These are phyloP conservation scores for Phocoena phocoena DNA, from an alignment of 2,113 vertebrate genomes.

Conservation along the genomic window DNA sequence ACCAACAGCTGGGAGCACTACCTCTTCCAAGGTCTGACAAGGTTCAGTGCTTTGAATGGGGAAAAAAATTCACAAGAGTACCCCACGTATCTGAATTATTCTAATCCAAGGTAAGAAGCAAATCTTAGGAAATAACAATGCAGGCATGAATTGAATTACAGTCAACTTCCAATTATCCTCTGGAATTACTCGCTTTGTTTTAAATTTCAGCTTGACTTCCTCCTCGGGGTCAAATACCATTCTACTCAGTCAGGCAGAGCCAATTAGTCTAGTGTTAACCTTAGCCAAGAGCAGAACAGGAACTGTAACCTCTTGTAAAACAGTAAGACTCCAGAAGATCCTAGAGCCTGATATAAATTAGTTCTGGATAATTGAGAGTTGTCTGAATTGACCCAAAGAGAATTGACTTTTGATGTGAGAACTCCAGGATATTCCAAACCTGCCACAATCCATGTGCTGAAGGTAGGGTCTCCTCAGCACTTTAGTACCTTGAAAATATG, in stretches of 20 bases:
- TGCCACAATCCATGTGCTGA: not conserved
- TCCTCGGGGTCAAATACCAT: not conserved
- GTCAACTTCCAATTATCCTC: conserved; percentile 33
- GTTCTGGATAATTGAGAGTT: conserved; percentile 7
- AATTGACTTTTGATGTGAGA: not conserved
- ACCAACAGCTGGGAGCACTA: not conserved
- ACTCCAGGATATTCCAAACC: not conserved
- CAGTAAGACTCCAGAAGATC: not conserved
- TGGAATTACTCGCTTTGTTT: not conserved
- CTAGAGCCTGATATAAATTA: not conserved
- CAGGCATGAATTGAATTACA: not conserved
- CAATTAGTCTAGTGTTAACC: not conserved
- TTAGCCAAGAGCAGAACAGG: not conserved
- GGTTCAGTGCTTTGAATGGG: not conserved
- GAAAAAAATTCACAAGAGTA: not conserved
- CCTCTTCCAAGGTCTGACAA: not conserved
- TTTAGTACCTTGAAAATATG: not conserved
- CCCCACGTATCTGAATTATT: not conserved
- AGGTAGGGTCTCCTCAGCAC: not conserved
- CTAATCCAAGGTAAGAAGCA: not conserved
- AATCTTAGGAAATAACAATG: not conserved
- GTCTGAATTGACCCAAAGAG: not conserved
- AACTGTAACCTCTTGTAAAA: not conserved
- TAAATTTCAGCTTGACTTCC: not conserved
- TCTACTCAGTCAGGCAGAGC: not conserved